A percentile compares a stretch with the other conserved stretches of the same genome.
phyloP scores from a whole-genome alignment of 2,888 invertebrate genomes.

The Frankliniella fusca region DNA sequence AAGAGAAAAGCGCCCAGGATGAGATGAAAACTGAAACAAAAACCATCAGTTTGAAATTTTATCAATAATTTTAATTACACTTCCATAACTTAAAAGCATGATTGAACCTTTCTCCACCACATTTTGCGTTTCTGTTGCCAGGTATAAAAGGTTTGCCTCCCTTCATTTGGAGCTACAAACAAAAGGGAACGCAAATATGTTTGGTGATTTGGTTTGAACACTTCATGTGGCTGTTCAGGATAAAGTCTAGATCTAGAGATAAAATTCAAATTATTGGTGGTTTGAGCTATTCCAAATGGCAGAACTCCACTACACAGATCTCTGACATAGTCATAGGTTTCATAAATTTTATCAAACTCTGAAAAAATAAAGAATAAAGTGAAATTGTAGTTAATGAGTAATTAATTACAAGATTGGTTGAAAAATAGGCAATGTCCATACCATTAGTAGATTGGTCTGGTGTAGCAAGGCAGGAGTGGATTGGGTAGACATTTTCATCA shows the following conservation, averaged over 20 bases:
- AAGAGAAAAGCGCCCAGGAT: slow-evolving; percentile 65
- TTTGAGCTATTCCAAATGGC: slow-evolving; percentile 51
- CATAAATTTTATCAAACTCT: slow-evolving; percentile 36
- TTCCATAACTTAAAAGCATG: slow-evolving; percentile 2
- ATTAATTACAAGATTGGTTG: no score
- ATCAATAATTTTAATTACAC: slow-evolving; percentile 38
- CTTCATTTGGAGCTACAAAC: slow-evolving; percentile 39
- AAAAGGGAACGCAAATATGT: slow-evolving; percentile 38
- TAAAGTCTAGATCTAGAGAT: slow-evolving; percentile 26
- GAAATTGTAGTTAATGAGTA: background rate
- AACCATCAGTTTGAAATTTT: slow-evolving; percentile 32
- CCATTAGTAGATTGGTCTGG: background rate
- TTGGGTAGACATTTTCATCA: slow-evolving; percentile 50
- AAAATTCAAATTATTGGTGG: slow-evolving; percentile 33
- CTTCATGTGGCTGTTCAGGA: slow-evolving; percentile 6
- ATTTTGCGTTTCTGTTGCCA: slow-evolving; percentile 73
- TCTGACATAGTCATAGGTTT: slow-evolving; percentile 40
- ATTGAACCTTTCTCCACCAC: slow-evolving; percentile 75
- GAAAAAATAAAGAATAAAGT: slow-evolving; percentile 33
- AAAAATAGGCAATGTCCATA: background rate
- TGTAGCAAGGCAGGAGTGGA: slow-evolving; percentile 18
- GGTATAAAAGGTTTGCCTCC: slow-evolving; percentile 64
- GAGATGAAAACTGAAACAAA: slow-evolving; percentile 58
- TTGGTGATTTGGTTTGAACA: slow-evolving; percentile 35
- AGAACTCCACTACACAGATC: slow-evolving; percentile 45